Evolutionary conservation across 2,888 invertebrate species (phyloP).

Genomic region (Lathronympha strigana): DNA sequence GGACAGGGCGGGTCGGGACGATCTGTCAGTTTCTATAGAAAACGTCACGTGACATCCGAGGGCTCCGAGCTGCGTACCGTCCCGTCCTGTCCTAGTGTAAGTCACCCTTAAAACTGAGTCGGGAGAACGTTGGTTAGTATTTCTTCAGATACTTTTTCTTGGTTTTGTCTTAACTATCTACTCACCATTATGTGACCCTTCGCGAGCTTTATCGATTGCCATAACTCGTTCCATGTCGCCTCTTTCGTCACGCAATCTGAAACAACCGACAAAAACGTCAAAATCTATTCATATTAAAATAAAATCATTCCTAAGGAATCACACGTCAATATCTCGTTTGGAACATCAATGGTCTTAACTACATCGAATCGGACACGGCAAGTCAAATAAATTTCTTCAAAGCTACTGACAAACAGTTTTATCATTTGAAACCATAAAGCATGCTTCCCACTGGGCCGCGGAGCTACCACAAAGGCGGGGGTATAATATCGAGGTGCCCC

Average conservation of each 20-base stretch:
- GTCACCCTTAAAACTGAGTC: too few species aligned
- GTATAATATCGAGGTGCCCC: constrained; percentile 82
- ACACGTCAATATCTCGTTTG: constrained; percentile 69
- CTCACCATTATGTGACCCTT: constrained; percentile 95
- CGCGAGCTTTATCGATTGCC: constrained; percentile 92
- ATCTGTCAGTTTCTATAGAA: too few species aligned
- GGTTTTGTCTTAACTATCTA: background rate
- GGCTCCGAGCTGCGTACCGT: too few species aligned
- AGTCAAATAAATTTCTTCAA: constrained; percentile 72
- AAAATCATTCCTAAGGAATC: constrained; percentile 47
- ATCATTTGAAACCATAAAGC: constrained; percentile 84
- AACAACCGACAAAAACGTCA: constrained; percentile 68
- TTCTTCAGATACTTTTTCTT: background rate
- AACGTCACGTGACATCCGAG: too few species aligned
- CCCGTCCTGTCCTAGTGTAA: too few species aligned
- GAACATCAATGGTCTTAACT: constrained; percentile 59
- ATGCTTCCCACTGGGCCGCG: constrained; percentile 78
- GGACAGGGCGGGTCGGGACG: too few species aligned
- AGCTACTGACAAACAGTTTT: constrained; percentile 82
- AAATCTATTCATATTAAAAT: constrained; percentile 43
- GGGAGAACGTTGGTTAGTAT: too few species aligned
- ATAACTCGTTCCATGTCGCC: constrained; percentile 92
- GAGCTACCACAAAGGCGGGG: constrained; percentile 80
- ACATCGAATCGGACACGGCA: constrained; percentile 70
- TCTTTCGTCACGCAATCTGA: constrained; percentile 94